Conservation (phyloP, 2,113 vertebrate genomes). For the Oncorhynchus tshawytscha region DNA sequence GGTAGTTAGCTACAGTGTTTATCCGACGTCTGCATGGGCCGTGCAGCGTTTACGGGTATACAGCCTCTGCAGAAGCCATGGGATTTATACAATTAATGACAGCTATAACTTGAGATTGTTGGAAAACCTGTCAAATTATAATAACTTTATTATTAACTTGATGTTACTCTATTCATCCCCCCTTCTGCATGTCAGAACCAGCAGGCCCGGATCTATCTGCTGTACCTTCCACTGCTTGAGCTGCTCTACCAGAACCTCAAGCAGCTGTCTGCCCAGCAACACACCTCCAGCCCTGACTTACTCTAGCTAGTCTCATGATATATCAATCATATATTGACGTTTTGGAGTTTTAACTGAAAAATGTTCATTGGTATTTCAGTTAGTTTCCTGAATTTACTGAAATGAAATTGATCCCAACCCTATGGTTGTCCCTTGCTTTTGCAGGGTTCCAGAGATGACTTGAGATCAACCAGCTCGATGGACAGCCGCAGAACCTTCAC, state of each 20-base stretch:
- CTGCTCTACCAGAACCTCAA: conserved; percentile 90
- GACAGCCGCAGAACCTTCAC: conserved; percentile 81
- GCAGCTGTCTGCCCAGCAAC: conserved; percentile 71
- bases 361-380: not conserved
- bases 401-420: too few species aligned
- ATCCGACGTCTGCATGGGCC: too few species aligned
- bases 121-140: too few species aligned
- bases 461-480: conserved; percentile 72
- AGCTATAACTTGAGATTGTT: not conserved
- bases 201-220: conserved; percentile 89
- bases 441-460: conserved; percentile 88
- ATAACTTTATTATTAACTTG: too few species aligned
- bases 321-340: not conserved
- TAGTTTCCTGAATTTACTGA: not conserved
- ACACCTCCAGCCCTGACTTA: conserved; percentile 40
- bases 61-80: too few species aligned
- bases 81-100: too few species aligned
- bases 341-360: not conserved
- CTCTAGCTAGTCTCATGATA: not conserved
- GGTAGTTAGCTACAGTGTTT: too few species aligned
- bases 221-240: conserved; percentile 89
- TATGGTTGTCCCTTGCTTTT: not conserved
- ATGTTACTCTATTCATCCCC: not conserved
- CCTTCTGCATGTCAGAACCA: conserved; percentile 79
- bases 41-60: too few species aligned